Conservation (phyloP, 2,113 vertebrate species). For the Hypomesus transpacificus region DNA sequence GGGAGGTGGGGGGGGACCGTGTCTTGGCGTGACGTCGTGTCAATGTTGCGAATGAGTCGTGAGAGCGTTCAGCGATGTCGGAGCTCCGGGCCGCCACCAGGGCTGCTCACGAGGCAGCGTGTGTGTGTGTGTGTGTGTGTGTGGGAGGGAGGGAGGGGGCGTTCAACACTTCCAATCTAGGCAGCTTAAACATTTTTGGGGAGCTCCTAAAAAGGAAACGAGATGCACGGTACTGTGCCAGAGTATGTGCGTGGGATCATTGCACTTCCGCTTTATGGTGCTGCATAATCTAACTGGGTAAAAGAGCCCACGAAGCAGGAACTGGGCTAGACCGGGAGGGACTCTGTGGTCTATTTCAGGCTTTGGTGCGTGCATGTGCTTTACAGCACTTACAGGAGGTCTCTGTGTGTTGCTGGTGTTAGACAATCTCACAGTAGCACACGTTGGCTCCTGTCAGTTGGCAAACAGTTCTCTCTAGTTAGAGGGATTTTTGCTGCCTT, state of each 20-base stretch:
- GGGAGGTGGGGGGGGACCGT: not conserved
- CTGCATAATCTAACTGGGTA: not conserved
- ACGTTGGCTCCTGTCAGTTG: not conserved
- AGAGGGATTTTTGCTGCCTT: conserved; percentile 1
- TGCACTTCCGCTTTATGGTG: not conserved
- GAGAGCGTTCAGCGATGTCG: too few relatives aligned
- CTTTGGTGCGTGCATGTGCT: not conserved
- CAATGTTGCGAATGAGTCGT: not conserved
- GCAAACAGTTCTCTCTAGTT: conserved; percentile 1
- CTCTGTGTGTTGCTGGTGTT: not conserved
- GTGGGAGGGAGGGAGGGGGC: too few relatives aligned
- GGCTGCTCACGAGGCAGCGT: too few relatives aligned
- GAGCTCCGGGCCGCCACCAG: too few relatives aligned
- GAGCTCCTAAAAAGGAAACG: not conserved
- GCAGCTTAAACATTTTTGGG: too few relatives aligned
- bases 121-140: too few relatives aligned
- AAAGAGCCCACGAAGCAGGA: not conserved
- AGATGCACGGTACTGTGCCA: not conserved
- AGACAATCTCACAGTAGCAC: not conserved
- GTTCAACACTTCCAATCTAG: too few relatives aligned
- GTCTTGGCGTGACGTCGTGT: not conserved
- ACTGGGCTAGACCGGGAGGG: not conserved
- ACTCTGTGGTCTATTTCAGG: not conserved
- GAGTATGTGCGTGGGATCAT: not conserved
- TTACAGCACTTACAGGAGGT: not conserved